A percentile compares a stretch with the other conserved stretches of the same genome.
These are phyloP conservation scores for Pocillopora damicornis DNA, from an alignment of 64 coral and sea anemone species.

Conservation along the genomic window DNA sequence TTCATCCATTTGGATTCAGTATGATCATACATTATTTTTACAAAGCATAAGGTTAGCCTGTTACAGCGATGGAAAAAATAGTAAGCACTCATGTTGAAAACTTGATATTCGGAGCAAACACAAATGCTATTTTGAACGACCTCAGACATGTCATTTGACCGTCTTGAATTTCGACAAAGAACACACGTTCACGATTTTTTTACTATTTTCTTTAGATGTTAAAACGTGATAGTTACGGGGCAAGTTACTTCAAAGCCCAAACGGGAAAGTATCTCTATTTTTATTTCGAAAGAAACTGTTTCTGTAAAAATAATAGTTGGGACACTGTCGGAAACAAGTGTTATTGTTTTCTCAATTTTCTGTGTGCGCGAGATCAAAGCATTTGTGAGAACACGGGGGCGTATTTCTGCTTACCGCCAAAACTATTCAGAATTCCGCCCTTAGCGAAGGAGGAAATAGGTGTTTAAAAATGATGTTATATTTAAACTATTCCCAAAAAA, in stretches of 20 bases:
- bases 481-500: not conserved
- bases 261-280: not conserved
- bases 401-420: not conserved
- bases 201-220: slow-evolving; percentile 14
- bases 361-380: not conserved
- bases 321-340: slow-evolving; percentile 1
- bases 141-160: slow-evolving; percentile 12
- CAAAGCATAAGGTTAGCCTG: slow-evolving; percentile 10
- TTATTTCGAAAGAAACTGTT: not conserved
- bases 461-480: not conserved
- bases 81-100: slow-evolving; percentile 14
- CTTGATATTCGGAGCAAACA: slow-evolving; percentile 25
- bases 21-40: not conserved
- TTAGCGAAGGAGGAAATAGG: not conserved
- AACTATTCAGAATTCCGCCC: not conserved
- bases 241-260: slow-evolving; percentile 6
- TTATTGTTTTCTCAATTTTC: not conserved
- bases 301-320: slow-evolving; percentile 8
- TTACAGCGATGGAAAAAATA: slow-evolving; percentile 18
- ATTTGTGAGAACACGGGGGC: not conserved
- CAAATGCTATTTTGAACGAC: slow-evolving; percentile 20
- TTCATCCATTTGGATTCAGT: not conserved
- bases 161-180: slow-evolving; percentile 25
- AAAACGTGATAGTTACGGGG: not conserved
- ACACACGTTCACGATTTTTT: not conserved